phyloP scores from a whole-genome alignment of 2,888 invertebrate genomes.

The Volucella inanis region DNA sequence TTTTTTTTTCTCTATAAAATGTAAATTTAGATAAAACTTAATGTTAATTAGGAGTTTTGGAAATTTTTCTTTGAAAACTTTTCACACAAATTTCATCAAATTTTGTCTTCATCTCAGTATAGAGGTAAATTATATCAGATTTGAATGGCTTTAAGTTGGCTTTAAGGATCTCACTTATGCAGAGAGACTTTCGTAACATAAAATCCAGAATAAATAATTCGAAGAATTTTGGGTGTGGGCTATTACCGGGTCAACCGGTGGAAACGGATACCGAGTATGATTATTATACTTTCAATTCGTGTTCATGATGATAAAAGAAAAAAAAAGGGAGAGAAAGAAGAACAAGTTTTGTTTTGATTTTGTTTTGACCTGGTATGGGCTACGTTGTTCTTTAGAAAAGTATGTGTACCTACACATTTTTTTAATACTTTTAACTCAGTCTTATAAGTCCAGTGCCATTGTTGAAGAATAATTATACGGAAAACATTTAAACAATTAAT shows the following conservation, averaged over 20 bases:
- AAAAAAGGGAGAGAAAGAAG: not conserved
- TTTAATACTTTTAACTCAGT: too few species aligned
- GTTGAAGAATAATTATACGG: too few species aligned
- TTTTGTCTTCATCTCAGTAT: slow-evolving; percentile 1
- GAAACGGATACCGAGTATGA: slow-evolving; percentile 33
- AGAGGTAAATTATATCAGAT: not conserved
- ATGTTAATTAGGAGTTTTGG: slow-evolving; percentile 41
- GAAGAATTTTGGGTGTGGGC: slow-evolving; percentile 39
- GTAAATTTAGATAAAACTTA: slow-evolving; percentile 29
- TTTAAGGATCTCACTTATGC: too few species aligned
- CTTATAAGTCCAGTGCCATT: too few species aligned
- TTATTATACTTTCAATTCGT: slow-evolving; percentile 39
- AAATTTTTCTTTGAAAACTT: slow-evolving; percentile 2
- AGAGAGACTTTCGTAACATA: not conserved
- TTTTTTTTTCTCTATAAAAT: not conserved
- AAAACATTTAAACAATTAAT: too few species aligned
- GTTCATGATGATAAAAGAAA: slow-evolving; percentile 29
- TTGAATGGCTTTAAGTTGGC: too few species aligned
- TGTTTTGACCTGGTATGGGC: slow-evolving; percentile 15
- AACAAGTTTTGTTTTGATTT: slow-evolving; percentile 24
- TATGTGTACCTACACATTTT: not conserved
- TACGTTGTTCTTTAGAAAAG: slow-evolving; percentile 26
- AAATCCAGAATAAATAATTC: slow-evolving; percentile 48
- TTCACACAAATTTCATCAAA: slow-evolving; percentile 25
- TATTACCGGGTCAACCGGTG: slow-evolving; percentile 24